Conservation (phyloP, 2,797 vertebrate genomes). For the Sarcoramphus papa region DNA sequence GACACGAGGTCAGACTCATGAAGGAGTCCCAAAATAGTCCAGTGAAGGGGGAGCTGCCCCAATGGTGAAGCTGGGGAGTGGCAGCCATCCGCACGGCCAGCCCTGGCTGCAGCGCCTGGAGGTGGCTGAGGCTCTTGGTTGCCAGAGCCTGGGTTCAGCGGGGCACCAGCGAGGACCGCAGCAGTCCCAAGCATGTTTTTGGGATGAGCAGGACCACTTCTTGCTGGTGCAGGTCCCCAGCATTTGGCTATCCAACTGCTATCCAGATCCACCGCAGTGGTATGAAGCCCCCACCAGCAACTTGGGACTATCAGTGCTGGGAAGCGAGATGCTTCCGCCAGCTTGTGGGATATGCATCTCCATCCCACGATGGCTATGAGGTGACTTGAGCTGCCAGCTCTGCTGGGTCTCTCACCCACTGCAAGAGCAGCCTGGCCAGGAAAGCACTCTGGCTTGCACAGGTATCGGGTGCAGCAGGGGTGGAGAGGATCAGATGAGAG, state of each 20-base stretch:
- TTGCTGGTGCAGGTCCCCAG: background rate
- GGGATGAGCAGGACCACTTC: background rate
- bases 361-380: rapidly evolving
- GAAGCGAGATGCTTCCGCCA: background rate
- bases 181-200: background rate
- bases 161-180: rapidly evolving
- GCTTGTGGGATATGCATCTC: rapidly evolving
- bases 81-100: background rate
- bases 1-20: background rate
- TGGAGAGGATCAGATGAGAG: background rate
- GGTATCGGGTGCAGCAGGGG: background rate
- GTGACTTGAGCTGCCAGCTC: background rate
- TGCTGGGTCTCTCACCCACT: background rate
- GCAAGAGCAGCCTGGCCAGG: background rate
- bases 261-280: background rate
- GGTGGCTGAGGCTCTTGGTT: background rate
- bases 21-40: background rate
- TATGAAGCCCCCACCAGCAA: background rate
- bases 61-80: background rate
- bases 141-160: background rate
- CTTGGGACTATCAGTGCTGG: background rate
- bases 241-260: background rate
- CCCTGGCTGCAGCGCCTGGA: background rate
- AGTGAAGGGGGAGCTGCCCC: background rate
- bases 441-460: background rate